Evolutionary conservation across 2,888 invertebrate species (phyloP).

Genomic region (Eupithecia tripunctaria): DNA sequence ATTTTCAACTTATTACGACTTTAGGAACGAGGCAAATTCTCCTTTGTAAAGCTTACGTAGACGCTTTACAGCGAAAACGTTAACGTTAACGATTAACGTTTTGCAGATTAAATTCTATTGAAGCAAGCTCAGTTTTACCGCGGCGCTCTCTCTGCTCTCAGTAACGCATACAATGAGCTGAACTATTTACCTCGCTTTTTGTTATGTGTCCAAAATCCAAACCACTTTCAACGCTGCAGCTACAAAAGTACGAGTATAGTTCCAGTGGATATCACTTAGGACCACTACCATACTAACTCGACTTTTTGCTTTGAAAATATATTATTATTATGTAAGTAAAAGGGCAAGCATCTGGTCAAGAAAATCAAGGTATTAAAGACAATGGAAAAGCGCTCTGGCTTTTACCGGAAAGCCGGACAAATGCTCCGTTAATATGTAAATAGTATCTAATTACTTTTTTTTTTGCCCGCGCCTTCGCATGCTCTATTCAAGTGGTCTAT

Average conservation of each 20-base stretch:
- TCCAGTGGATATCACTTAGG: constrained; percentile 3
- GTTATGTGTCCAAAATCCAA: constrained; percentile 27
- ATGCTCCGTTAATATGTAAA: too few relatives aligned
- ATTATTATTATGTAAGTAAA: not conserved
- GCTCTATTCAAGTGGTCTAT: too few relatives aligned
- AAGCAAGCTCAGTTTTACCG: constrained; percentile 10
- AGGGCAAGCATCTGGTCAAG: too few relatives aligned
- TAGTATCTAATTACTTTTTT: too few relatives aligned
- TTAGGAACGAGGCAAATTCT: not conserved
- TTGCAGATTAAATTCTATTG: constrained; percentile 11
- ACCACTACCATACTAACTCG: constrained; percentile 28
- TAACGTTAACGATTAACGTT: not conserved
- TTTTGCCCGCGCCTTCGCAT: too few relatives aligned
- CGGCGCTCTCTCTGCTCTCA: not conserved
- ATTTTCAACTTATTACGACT: constrained; percentile 5
- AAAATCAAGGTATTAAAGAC: too few relatives aligned
- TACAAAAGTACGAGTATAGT: constrained; percentile 26
- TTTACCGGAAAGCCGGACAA: too few relatives aligned
- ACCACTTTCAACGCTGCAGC: constrained; percentile 31
- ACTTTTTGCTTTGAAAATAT: not conserved
- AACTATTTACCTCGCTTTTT: constrained; percentile 24
- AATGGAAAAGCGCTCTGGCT: too few relatives aligned
- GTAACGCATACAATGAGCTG: constrained; percentile 12
- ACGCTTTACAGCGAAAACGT: not conserved
- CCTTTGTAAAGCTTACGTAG: not conserved